These are phyloP conservation scores for Zaprionus capensis DNA, from an alignment of 1,140 invertebrate genomes.

Conservation along the genomic window DNA sequence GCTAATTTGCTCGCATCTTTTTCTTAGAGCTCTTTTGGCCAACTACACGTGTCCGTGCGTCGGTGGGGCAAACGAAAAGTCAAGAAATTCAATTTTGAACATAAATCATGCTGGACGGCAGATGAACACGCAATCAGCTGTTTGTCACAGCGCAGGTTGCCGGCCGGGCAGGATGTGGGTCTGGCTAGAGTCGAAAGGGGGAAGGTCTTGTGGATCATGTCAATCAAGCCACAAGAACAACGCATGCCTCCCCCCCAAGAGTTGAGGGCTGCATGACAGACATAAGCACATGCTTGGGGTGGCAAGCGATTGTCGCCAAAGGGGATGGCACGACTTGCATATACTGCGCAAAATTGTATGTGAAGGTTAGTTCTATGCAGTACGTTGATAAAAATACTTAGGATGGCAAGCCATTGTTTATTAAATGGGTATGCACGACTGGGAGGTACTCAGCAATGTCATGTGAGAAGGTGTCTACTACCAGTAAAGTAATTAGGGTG, in stretches of 20 bases:
- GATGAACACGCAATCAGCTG: slow-evolving; percentile 77
- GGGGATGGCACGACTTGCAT: background rate
- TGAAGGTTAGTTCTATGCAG: no score
- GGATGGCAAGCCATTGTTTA: background rate
- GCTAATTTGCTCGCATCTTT: slow-evolving; percentile 64
- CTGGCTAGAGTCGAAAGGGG: slow-evolving; percentile 1
- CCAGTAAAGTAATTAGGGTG: background rate
- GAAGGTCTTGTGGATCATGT: slow-evolving; percentile 39
- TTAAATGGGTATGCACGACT: background rate
- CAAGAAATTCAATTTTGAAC: slow-evolving; percentile 78
- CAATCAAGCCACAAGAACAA: slow-evolving; percentile 48
- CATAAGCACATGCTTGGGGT: slow-evolving; percentile 7
- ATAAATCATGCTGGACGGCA: slow-evolving; percentile 71
- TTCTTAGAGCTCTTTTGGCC: slow-evolving; percentile 33
- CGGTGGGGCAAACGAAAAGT: slow-evolving; percentile 45
- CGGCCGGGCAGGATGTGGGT: slow-evolving; percentile 9
- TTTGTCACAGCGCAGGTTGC: slow-evolving; percentile 59
- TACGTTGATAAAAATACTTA: no score
- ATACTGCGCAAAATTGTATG: slow-evolving; percentile 7
- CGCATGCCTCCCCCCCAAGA: slow-evolving; percentile 12
- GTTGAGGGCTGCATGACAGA: slow-evolving; percentile 10
- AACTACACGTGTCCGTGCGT: slow-evolving; percentile 52
- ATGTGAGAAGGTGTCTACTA: background rate
- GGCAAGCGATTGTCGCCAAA: background rate
- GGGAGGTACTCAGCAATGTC: background rate